These are phyloP conservation scores for Spinibarbus caldwelli DNA, from an alignment of 2,797 vertebrate genomes.

Conservation along the genomic window DNA sequence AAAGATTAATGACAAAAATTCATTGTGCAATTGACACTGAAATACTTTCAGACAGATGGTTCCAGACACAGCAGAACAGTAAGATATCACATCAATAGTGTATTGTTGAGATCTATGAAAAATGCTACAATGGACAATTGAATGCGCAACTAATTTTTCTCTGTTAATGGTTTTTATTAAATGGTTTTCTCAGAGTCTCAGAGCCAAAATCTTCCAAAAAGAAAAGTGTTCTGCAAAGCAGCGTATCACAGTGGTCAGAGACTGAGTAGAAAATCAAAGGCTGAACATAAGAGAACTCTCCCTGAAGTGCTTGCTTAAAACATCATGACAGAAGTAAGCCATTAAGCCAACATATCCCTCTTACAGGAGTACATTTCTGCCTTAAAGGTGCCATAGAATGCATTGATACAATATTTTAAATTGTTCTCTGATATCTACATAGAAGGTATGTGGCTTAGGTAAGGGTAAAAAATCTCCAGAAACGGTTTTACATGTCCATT, in stretches of 20 bases:
- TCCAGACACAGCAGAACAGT: background rate
- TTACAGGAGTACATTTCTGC: background rate
- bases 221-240: background rate
- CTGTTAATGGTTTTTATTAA: background rate
- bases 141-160: background rate
- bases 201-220: background rate
- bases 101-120: background rate
- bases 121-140: background rate
- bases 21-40: background rate
- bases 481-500: too few species aligned
- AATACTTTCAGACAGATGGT: background rate
- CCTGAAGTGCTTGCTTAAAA: constrained; percentile 22
- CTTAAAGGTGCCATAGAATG: too few species aligned
- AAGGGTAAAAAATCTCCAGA: too few species aligned
- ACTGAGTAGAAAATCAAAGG: constrained; percentile 9
- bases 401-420: too few species aligned
- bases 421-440: too few species aligned
- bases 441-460: too few species aligned
- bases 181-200: background rate
- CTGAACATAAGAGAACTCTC: constrained; percentile 9
- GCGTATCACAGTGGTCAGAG: background rate
- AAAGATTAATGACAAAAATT: background rate
- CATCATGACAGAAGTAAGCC: background rate
- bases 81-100: background rate
- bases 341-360: constrained; percentile 17